These are phyloP conservation scores for Sesia apiformis DNA, from an alignment of 2,888 invertebrate genomes.

Conservation along the genomic window DNA sequence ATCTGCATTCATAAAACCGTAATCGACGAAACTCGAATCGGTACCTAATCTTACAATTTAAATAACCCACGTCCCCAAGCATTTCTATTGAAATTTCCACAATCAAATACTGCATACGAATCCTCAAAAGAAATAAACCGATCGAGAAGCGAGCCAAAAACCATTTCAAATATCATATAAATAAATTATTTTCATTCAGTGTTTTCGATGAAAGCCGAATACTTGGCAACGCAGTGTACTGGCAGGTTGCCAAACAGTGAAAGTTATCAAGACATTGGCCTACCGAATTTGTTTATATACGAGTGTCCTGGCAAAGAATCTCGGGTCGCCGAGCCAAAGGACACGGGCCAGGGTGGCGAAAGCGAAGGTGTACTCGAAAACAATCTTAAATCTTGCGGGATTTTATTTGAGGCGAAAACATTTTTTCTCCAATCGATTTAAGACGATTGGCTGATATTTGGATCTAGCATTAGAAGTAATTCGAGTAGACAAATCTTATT, in stretches of 20 bases:
- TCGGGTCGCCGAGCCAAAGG: constrained; percentile 34
- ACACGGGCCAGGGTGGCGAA: constrained; percentile 20
- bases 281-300: constrained; percentile 60
- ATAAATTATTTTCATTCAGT: constrained; percentile 55
- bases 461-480: too few relatives aligned
- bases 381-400: neutral
- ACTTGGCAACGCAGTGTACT: constrained; percentile 40
- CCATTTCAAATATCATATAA: constrained; percentile 36
- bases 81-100: neutral
- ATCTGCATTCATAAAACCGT: neutral
- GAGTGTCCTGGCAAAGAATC: constrained; percentile 19
- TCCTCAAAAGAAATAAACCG: neutral
- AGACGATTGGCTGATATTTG: too few relatives aligned
- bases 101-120: neutral
- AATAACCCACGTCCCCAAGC: neutral
- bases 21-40: neutral
- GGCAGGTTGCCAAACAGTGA: constrained; percentile 61
- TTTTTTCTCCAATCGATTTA: too few relatives aligned
- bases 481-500: too few relatives aligned
- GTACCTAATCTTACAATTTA: neutral
- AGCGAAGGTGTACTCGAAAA: constrained; percentile 23
- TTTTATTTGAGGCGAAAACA: too few relatives aligned
- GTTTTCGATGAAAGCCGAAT: constrained; percentile 48
- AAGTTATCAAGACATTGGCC: constrained; percentile 63
- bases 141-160: constrained; percentile 14